Evolutionary conservation across 2,113 vertebrate species (phyloP), one percentile per base, ranked within the genome.

Genomic region (Phaethon lepturus): DNA sequence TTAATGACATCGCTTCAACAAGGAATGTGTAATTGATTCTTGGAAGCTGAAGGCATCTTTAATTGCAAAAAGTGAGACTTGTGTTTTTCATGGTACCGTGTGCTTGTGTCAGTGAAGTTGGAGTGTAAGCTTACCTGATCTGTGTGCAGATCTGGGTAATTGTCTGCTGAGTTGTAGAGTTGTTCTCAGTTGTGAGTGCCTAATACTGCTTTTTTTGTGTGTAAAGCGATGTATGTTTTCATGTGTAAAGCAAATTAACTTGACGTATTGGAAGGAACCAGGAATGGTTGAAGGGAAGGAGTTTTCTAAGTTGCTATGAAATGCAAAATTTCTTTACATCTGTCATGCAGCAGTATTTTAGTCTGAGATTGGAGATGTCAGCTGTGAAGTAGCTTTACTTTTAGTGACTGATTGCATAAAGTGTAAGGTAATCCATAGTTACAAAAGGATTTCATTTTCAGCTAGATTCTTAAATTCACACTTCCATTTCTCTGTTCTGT

Each of bases 261-360:
- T 7, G 2, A 0, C 0, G 1, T 4, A 1, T 15, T 28, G 31
- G 50, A 81, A 47, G 29, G 60, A 72, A 5, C 2, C 24, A 80
- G 60, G 63, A 4, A 10, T 29, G 53, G 6, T 9, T 33, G 72
- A 88, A 64, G 45, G 33, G 28, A 53, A 31, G 11, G 19, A 66
- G 10, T 38, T 58, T 71, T n/a, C 24, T 1, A 22, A 50, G 44
- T 58, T 78, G 22, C 11, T 68, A 1, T 53, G 85, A 35, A 78
- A 63, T 2, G 11, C 47, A 15, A 13, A 40, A 4, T 29, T n/a
- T 49, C 7, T 42, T 63, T 14, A 20, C 28, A 3, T 25, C 3
- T 40, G 31, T 66, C 1, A 0, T 1, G 20, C 13, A 58, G 59
- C 42, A 15, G 7, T 18, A 1, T 31, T 66, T 4, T 12, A 17